Conservation (phyloP, 2,797 vertebrate species). For the Myripristis jacobus region DNA sequence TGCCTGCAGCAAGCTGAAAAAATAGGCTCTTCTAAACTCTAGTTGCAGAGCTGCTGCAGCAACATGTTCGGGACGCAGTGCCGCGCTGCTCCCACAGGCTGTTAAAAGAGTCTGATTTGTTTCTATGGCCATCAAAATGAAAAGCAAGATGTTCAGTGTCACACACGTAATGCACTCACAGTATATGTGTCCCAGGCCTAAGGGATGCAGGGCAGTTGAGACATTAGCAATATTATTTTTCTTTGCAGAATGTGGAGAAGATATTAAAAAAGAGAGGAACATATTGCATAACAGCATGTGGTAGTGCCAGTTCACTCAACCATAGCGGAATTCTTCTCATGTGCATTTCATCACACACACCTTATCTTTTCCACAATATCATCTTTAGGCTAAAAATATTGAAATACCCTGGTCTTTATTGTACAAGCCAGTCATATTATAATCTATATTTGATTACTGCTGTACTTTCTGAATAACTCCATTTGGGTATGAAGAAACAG, state of each 20-base stretch:
- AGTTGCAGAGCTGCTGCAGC: no score
- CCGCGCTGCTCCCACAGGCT: no score
- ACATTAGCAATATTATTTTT: neutral
- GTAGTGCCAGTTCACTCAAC: neutral
- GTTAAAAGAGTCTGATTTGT: no score
- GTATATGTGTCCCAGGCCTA: no score
- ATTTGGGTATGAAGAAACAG: neutral
- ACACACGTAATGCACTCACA: no score
- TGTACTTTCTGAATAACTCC: neutral
- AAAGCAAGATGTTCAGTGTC: no score
- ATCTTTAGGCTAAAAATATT: conserved; percentile 11
- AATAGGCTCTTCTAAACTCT: no score
- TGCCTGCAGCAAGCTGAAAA: no score
- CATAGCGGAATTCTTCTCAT: neutral
- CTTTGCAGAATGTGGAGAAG: neutral
- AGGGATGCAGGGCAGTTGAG: no score
- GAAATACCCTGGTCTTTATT: neutral
- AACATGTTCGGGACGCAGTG: no score
- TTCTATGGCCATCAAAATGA: no score
- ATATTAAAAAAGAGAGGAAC: neutral
- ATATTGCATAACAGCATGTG: neutral
- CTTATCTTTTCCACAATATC: neutral
- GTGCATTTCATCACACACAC: neutral
- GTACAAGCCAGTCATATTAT: neutral
- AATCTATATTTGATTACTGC: conserved; percentile 1